Evolutionary conservation across 2,113 vertebrate species (phyloP).

Genomic region (Laticauda colubrina): DNA sequence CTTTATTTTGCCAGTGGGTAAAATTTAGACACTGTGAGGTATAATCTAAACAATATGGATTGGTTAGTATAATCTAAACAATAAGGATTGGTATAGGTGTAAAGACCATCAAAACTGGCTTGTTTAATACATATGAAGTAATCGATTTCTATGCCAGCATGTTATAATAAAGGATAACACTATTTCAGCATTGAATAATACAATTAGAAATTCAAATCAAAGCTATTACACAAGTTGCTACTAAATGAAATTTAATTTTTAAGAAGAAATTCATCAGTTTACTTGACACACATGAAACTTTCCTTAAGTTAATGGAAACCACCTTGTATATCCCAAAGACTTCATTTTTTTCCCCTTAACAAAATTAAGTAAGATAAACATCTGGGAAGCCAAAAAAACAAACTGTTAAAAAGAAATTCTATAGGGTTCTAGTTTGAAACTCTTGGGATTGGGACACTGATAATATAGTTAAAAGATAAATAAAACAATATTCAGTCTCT

Average conservation of each 20-base stretch:
- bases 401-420: neutral
- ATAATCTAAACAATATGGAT: neutral
- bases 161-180: neutral
- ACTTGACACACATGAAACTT: neutral
- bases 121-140: neutral
- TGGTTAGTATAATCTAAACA: neutral
- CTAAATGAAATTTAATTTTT: neutral
- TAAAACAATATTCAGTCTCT: neutral
- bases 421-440: neutral
- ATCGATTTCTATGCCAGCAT: neutral
- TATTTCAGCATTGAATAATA: neutral
- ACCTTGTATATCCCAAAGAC: neutral
- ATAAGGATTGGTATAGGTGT: neutral
- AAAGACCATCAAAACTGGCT: neutral
- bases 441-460: neutral
- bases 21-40: neutral
- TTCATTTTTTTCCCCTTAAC: neutral
- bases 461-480: neutral
- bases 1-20: neutral
- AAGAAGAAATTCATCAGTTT: neutral
- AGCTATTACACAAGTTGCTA: neutral
- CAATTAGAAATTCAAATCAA: neutral
- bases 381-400: neutral
- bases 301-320: neutral
- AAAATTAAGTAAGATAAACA: neutral